Base-by-base conservation (phyloP, 2,113 vertebrate species). In the Pogonocichla stellata region DNA sequence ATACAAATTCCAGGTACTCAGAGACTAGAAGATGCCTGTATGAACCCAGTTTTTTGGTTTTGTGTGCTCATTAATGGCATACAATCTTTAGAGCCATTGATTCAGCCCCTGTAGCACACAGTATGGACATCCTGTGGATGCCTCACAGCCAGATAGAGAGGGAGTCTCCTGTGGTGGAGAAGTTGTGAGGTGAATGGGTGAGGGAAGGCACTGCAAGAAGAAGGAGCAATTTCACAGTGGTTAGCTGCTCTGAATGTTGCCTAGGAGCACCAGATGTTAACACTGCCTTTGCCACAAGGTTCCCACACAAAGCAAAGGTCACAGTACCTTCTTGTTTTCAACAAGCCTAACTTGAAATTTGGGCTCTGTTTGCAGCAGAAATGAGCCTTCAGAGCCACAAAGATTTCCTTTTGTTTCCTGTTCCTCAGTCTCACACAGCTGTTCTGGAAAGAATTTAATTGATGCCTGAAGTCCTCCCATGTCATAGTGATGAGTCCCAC, bases 391-490 rank as follows among this genome's bases (percentile, higher is more conserved):
- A 70, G 75, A 80, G 24, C 8, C n/a, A 31, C 48, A 62, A 31
- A 73, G 12, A 20, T 67, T 67, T 71, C 56, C 22, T 88, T 51
- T 73, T 53, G 8, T 45, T 78, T 85, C 10, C 14, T 47, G 29
- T 64, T 88, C 42, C 53, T 88, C 48, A 61, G 50, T 36, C n/a
- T 92, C 58, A 85, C 13, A 26, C 33, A 25, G 47, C 10, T 91
- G 51, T 23, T 88, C 70, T 65, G 62, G 31, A 65, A 84, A 91
- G 18, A 89, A 84, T 61, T 72, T 80, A 79, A 92, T 38, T 90
- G 90, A 61, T 69, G 54, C 75, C 74, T 90, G 54, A 93, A 69
- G 82, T 69, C 42, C 45, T 93, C 40, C 79, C 23, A 7, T 86
- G 79, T 64, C 85, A 69, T 33, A 48, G 45, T 19, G 58, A 88